Evolutionary conservation across 2,888 invertebrate genomes (phyloP).

Genomic region (Oligia strigilis): DNA sequence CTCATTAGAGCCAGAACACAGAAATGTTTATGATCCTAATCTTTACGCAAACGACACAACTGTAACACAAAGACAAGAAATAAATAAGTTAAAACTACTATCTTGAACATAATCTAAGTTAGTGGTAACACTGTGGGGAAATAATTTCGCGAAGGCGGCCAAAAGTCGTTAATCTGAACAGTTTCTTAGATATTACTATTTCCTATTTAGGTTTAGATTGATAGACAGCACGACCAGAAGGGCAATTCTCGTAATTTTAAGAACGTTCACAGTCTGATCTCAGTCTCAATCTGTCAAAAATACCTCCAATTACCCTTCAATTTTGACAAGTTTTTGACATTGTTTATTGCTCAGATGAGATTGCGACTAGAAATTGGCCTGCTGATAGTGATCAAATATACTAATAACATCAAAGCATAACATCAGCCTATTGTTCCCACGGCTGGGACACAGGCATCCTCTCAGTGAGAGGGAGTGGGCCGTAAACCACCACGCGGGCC

Average conservation of each 20-base stretch:
- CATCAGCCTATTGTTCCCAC: neutral
- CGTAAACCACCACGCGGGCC: too few species aligned
- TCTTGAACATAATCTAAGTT: conserved; percentile 48
- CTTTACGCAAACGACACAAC: conserved; percentile 53
- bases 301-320: too few species aligned
- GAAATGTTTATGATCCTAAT: conserved; percentile 42
- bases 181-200: neutral
- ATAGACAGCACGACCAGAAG: too few species aligned
- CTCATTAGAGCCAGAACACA: conserved; percentile 8
- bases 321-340: too few species aligned
- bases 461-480: neutral
- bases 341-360: too few species aligned
- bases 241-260: too few species aligned
- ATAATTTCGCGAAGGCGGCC: conserved; percentile 15
- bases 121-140: conserved; percentile 14
- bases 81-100: conserved; percentile 45
- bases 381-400: too few species aligned
- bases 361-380: too few species aligned
- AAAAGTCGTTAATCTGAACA: conserved; percentile 2
- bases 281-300: too few species aligned
- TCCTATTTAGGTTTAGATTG: neutral
- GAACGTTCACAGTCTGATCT: too few species aligned
- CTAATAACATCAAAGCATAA: too few species aligned
- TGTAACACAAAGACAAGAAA: conserved; percentile 34
- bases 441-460: too few species aligned